These are phyloP conservation scores for Anoura caudifer DNA, from an alignment of 2,113 vertebrate species.

Conservation along the genomic window DNA sequence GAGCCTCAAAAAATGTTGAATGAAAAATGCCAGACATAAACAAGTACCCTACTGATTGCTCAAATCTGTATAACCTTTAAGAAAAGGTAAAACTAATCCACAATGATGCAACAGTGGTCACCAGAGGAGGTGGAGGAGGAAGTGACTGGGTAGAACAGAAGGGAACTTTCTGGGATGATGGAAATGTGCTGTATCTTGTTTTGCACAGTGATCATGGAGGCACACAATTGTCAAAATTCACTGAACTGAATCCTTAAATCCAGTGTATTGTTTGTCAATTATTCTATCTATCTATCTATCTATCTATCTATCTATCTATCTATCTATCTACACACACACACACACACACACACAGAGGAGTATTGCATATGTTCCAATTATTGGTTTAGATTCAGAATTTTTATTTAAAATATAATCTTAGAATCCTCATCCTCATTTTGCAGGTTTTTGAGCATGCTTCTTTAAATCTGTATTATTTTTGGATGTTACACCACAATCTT, in stretches of 20 bases:
- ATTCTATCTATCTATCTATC: too few species aligned
- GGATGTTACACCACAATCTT: not conserved
- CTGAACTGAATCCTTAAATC: not conserved
- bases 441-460: not conserved
- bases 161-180: not conserved
- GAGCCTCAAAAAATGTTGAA: not conserved
- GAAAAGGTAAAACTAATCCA: not conserved
- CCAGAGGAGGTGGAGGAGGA: not conserved
- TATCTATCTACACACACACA: too few species aligned
- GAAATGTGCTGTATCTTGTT: not conserved
- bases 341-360: not conserved
- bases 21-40: not conserved
- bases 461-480: slow-evolving; percentile 3
- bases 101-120: not conserved
- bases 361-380: not conserved
- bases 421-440: not conserved
- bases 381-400: slow-evolving; percentile 13
- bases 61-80: not conserved
- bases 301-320: too few species aligned
- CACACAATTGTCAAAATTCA: not conserved
- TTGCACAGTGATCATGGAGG: not conserved
- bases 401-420: not conserved
- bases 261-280: not conserved
- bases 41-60: not conserved
- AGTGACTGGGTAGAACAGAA: not conserved